Evolutionary conservation across 2,797 vertebrate genomes (phyloP), one percentile per base, ranked within the genome.

Genomic region (Xyrichtys novacula): DNA sequence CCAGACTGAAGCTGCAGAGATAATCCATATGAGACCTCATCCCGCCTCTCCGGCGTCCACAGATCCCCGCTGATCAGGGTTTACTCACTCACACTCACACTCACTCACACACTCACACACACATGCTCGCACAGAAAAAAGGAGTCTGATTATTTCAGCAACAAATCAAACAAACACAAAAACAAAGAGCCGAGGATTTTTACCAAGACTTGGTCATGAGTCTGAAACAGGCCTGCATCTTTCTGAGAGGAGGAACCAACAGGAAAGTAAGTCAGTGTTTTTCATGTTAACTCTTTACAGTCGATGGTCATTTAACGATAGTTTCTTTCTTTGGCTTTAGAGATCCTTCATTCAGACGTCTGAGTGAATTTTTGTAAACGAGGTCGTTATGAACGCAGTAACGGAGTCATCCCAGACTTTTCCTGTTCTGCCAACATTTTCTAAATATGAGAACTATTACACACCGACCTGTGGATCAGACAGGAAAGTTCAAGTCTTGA

Each of bases 171-270:
- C 7, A 36, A 25, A 23, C 46, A 80, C 4, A 16, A 4, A 28
- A 20, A 44, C 42, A 63, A 38, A n/a, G 7, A 48, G 29, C 34
- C 28, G 26, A 34, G 60, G 68, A 81, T 56, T 46, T 62, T 4
- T 0, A 53, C 65, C 5, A 9, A 61, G 16, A 15, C 34, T 28
- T 28, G 63, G 64, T 48, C 69, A 93, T 93, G 91, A 87, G 81
- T 77, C 38, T 88, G 11, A 90, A 92, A 65, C 90, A 92, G 61
- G 89, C 93, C 5, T 94, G 93, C 74, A 93, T 94, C 76, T 94
- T 94, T 81, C 91, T 94, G 40, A 86, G 74, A 81, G 90, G 91
- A 59, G 90, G 83, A 49, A 83, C 91, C 17, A 87, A 47, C 29
- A 84, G 85, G 85, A 71, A 80, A 42, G 93, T 93, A 85, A 92